phyloP scores from a whole-genome alignment of 2,797 vertebrate species.

The Lerista edwardsae region DNA sequence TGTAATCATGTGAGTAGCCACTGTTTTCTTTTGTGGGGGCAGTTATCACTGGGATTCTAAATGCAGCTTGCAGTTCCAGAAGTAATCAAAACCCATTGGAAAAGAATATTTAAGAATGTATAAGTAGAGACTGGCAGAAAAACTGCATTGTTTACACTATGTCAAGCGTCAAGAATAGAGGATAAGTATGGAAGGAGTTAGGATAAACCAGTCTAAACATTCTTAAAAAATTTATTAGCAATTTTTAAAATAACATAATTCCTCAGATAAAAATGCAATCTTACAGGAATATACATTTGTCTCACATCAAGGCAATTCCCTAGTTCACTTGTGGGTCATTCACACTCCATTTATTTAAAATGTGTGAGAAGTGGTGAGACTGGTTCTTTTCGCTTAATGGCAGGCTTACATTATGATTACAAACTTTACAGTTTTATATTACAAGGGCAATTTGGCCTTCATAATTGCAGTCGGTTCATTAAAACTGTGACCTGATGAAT shows the following conservation, averaged over 20 bases:
- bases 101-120: not conserved
- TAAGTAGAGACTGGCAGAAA: constrained; percentile 11
- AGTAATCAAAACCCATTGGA: not conserved
- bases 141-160: constrained; percentile 24
- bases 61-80: constrained; percentile 24
- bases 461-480: constrained; percentile 72
- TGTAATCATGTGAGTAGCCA: not conserved
- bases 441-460: constrained; percentile 79
- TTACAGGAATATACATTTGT: constrained; percentile 99
- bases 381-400: constrained; percentile 86
- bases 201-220: constrained; percentile 69
- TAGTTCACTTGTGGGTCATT: constrained; percentile 89
- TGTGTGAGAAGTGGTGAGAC: constrained; percentile 91
- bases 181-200: constrained; percentile 34
- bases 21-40: not conserved
- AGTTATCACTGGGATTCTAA: constrained; percentile 6
- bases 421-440: constrained; percentile 97
- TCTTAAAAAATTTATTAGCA: constrained; percentile 96
- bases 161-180: constrained; percentile 4
- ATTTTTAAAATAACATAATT: constrained; percentile 99
- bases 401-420: constrained; percentile 92
- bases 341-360: constrained; percentile 88
- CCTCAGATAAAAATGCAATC: constrained; percentile 99
- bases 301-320: constrained; percentile 93
- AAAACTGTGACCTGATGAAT: constrained; percentile 71